Evolutionary conservation across 2,113 vertebrate species (phyloP).

Genomic region (Trogon surrucura): DNA sequence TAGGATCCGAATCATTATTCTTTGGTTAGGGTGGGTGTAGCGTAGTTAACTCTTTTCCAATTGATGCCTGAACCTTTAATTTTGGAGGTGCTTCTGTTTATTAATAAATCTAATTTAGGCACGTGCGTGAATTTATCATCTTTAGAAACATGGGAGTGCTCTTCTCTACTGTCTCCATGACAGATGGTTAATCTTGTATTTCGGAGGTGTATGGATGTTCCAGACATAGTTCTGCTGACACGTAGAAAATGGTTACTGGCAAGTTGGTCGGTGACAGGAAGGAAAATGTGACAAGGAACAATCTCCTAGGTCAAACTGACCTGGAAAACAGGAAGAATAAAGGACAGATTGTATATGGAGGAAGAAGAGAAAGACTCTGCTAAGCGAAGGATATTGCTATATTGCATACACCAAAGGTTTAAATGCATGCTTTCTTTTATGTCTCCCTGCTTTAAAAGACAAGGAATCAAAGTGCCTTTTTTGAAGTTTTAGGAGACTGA

Average conservation of each 20-base stretch:
- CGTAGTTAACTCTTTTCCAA: no score
- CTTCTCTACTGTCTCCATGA: no score
- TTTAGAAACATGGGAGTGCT: no score
- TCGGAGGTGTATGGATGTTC: neutral
- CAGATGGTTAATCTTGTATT: neutral
- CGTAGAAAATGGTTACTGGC: neutral
- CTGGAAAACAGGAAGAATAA: neutral
- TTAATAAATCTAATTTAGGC: no score
- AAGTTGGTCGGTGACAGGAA: neutral
- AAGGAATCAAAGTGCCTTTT: neutral
- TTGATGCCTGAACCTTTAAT: no score
- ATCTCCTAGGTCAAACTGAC: neutral
- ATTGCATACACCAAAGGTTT: neutral
- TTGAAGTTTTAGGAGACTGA: neutral
- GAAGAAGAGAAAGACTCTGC: neutral
- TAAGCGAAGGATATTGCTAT: neutral
- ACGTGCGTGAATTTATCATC: no score
- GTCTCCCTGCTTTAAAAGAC: neutral
- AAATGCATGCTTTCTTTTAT: neutral
- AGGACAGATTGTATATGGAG: neutral
- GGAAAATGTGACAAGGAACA: neutral
- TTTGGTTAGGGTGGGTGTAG: no score
- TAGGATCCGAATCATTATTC: no score
- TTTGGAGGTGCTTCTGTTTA: no score
- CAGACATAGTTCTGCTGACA: neutral